Base-by-base conservation (phyloP, 2,888 invertebrate species). In the Pachymerium ferrugineum region DNA sequence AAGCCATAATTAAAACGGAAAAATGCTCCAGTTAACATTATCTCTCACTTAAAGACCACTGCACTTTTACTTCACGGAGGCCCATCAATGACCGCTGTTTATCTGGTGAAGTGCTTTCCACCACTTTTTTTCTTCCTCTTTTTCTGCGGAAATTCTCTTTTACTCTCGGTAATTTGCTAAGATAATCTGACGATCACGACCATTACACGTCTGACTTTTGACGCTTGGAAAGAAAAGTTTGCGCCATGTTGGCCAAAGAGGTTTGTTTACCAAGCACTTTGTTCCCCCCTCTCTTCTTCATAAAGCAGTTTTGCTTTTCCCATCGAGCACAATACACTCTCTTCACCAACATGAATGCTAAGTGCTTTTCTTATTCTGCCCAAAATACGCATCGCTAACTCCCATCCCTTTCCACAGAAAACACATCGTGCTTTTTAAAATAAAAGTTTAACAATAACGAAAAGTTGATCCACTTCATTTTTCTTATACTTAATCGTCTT, bases 121-220 rank as follows among this genome's bases (percentile, higher is more conserved):
- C 47, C 47, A 47, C 47, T 14, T 47, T 47, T 47, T 12, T 38
- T 47, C 22, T n/a, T 47, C 47, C 16, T 16, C n/a, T n/a, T n/a
- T n/a, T n/a, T n/a, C n/a, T n/a, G n/a, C 6, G 47, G 14, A 47
- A 47, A 47, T 47, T 47, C 47, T 47, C 47, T 47, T 16, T 47
- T 47, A 47, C 16, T 47, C 47, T 16, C 4, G 16, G 47, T 47
- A 47, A 47, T 47, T 47, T 47, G 47, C 47, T 47, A 47, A 47
- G 47, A 47, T 47, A 47, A 47, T 47, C 47, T 47, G 47, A 16
- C 47, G 47, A 47, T 47, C 47, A 47, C 1, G 47, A 47, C 47
- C 47, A 47, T 47, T 47, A 47, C 47, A 47, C 4, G 47, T 47
- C 47, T 47, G 47, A 47, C 47, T 47, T 47, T 47, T 47, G 47